phyloP scores from a whole-genome alignment of 2,797 vertebrate species.

The Falco berigora region DNA sequence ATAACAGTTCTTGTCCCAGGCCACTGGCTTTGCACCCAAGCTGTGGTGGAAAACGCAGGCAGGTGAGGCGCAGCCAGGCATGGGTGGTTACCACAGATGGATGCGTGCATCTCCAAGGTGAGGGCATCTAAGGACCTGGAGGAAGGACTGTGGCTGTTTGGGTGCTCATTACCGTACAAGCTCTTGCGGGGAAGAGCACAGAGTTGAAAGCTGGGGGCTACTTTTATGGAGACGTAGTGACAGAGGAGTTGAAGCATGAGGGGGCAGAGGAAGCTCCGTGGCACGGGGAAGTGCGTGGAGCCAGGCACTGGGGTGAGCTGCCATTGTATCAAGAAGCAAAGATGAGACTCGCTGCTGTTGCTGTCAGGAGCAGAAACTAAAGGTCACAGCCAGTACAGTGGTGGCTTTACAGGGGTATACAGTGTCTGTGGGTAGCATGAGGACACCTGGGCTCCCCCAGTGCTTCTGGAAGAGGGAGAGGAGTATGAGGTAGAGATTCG shows the following conservation, averaged over 20 bases:
- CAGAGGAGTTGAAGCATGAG: not conserved
- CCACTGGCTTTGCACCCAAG: not conserved
- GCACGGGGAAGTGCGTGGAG: not conserved
- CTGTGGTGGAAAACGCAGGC: not conserved
- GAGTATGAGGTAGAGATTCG: not conserved
- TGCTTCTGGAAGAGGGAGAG: not conserved
- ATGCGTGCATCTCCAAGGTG: not conserved
- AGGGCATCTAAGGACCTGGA: not conserved
- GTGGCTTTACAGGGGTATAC: not conserved
- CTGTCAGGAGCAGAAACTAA: not conserved
- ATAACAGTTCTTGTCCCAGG: not conserved
- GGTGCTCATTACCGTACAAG: fast-evolving
- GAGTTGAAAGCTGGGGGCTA: not conserved
- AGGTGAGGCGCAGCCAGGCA: not conserved
- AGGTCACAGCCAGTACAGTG: not conserved
- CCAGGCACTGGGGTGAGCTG: not conserved
- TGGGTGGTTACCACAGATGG: not conserved
- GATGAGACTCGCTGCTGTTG: not conserved
- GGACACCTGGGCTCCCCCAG: not conserved
- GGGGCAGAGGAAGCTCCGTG: not conserved
- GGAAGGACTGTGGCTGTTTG: not conserved
- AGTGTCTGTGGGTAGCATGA: not conserved
- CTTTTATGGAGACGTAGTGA: not conserved
- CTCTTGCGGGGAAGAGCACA: not conserved
- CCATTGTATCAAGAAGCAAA: not conserved